A percentile compares a stretch with the other conserved stretches of the same genome.
These are phyloP conservation scores for Eciton burchellii DNA, from an alignment of 1,140 invertebrate species.

Conservation along the genomic window DNA sequence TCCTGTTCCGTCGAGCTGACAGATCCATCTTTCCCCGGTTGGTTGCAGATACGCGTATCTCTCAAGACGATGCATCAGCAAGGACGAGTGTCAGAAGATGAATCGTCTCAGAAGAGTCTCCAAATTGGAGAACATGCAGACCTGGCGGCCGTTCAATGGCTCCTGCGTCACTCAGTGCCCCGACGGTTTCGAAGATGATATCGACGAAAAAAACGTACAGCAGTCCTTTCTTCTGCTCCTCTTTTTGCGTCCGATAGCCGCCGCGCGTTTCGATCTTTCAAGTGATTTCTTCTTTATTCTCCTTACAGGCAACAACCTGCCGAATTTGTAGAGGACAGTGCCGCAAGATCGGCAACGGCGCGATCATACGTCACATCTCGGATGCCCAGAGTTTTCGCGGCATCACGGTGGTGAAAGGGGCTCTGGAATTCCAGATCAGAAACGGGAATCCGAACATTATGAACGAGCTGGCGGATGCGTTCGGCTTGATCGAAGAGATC, in stretches of 20 bases:
- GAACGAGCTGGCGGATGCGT: conserved; percentile 87
- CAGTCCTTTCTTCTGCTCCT: background rate
- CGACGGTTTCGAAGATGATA: conserved; percentile 81
- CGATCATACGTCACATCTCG: conserved; percentile 77
- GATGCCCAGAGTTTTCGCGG: conserved; percentile 82
- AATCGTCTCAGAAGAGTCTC: conserved; percentile 66
- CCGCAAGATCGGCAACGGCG: conserved; percentile 81
- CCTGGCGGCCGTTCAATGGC: conserved; percentile 82
- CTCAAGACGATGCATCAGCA: conserved; percentile 86
- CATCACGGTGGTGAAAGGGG: conserved; percentile 88
- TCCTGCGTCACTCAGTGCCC: conserved; percentile 87
- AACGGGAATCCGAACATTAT: conserved; percentile 86
- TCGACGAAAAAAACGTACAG: conserved; percentile 73
- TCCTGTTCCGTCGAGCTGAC: background rate
- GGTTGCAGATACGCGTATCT: conserved; percentile 80
- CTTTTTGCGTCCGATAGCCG: background rate
- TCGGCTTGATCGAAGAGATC: conserved; percentile 88
- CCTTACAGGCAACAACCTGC: conserved; percentile 74
- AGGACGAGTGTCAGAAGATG: conserved; percentile 84
- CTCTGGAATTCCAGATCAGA: conserved; percentile 87
- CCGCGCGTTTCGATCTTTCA: background rate
- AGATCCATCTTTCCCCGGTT: conserved; percentile 36
- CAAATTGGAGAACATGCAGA: conserved; percentile 56
- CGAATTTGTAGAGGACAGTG: conserved; percentile 74
- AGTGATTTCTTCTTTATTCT: conserved; percentile 15